Base-by-base conservation (phyloP, 2,888 invertebrate genomes). In the Nasonovia ribisnigri region DNA sequence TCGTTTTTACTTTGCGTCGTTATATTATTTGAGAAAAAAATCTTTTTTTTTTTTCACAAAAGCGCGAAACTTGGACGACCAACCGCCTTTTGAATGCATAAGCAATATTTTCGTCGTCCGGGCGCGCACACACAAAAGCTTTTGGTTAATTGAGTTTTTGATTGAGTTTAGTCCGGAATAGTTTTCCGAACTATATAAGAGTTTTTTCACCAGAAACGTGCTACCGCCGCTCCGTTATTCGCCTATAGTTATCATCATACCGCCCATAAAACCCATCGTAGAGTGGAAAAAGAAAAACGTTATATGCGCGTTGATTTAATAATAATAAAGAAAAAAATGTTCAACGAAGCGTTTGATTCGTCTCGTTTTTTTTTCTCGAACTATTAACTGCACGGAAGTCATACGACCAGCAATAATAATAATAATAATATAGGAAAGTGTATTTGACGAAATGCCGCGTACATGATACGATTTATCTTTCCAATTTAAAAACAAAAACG, bases 21-120 rank as follows among this genome's bases (percentile, higher is more conserved):
- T 87, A 67, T 67, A 67, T 67, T 92, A 92, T 92, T 87, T 77
- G 67, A 77, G 77, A 29, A 43, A 88, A 77, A 77, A 92, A 67
- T 42, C 13, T 29, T 36, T n/a, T 46, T 57, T 42, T 77, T 29
- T 54, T 24, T 29, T 46, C 3, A 87, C 86, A 92, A 92, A 88
- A 88, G 88, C 88, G 16, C 11, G 11, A 51, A 92, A 92, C 51
- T 51, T 36, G 67, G 36, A 51, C 42, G 16, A 29, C 90, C 48
- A 36, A 48, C 48, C 48, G 92, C 43, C 87, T 88, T 88, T 92
- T 88, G 67, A 92, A 88, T 87, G 67, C 92, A 60, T 87, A 60
- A 92, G 60, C 67, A 51, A 87, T 92, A 92, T 92, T 92, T 92
- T 88, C 67, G 42, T 92, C 92, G 60, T 77, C 90, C 86, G 46